A percentile compares a stretch with the other conserved stretches of the same genome.
phyloP scores from a whole-genome alignment of 2,888 invertebrate genomes.

The Pseudanteris insignis region DNA sequence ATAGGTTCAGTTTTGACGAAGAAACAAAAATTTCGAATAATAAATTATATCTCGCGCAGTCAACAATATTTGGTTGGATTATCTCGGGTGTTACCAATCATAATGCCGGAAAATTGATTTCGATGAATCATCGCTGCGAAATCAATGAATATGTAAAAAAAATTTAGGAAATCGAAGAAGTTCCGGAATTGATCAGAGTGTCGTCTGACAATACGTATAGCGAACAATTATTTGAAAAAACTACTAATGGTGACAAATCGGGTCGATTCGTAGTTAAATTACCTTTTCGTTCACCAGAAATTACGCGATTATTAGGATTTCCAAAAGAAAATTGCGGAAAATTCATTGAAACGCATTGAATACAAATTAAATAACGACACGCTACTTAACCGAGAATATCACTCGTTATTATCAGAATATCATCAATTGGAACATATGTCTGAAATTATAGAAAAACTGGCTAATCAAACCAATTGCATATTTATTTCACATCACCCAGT shows the following conservation, averaged over 20 bases:
- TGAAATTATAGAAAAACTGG: not conserved
- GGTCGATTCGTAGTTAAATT: constrained; percentile 8
- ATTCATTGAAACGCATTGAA: not conserved
- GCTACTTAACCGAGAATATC: not conserved
- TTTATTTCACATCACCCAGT: constrained; percentile 21
- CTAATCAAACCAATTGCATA: not conserved
- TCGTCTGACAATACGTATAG: constrained; percentile 5
- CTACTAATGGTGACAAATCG: not conserved
- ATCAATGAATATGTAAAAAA: not conserved
- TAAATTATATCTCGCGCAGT: too few relatives aligned
- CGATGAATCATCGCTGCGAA: constrained; percentile 8
- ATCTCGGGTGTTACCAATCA: too few relatives aligned
- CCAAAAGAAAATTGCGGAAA: constrained; percentile 7
- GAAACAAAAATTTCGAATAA: too few relatives aligned
- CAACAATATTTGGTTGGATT: too few relatives aligned
- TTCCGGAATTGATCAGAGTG: not conserved
- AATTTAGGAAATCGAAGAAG: constrained; percentile 14
- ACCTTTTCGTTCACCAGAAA: not conserved
- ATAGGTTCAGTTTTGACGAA: too few relatives aligned
- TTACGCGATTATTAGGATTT: not conserved
- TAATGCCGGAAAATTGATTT: too few relatives aligned
- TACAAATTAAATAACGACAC: not conserved
- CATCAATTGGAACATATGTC: constrained; percentile 5
- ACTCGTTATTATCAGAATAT: constrained; percentile 4
- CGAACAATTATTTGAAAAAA: constrained; percentile 7